phyloP scores from a whole-genome alignment of 2,113 vertebrate genomes.

The Calidris pugnax region DNA sequence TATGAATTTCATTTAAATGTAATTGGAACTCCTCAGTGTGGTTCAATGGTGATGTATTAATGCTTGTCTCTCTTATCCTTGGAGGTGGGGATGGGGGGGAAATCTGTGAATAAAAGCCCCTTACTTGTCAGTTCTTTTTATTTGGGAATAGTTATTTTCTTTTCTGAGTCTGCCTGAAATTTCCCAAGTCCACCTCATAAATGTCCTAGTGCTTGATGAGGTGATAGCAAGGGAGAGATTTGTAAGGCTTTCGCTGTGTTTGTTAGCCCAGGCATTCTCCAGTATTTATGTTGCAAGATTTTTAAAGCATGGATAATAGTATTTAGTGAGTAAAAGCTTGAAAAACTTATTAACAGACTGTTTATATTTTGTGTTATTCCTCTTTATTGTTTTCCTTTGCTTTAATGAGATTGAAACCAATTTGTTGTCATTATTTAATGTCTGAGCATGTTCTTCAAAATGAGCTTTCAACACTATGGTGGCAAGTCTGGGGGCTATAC shows the following conservation, averaged over 20 bases:
- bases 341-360: not conserved
- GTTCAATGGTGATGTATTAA: not conserved
- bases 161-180: not conserved
- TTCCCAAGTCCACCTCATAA: not conserved
- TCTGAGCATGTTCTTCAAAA: slow-evolving; percentile 14
- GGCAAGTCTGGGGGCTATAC: not conserved
- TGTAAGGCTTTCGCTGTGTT: not conserved
- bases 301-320: not conserved
- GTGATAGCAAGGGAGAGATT: not conserved
- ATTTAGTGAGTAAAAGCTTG: slow-evolving; percentile 19
- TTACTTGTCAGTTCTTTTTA: not conserved
- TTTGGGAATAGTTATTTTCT: not conserved
- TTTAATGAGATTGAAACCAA: slow-evolving; percentile 20
- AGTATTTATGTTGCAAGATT: not conserved
- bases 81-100: too few relatives aligned
- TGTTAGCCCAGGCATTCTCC: not conserved
- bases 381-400: slow-evolving; percentile 12
- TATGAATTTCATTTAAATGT: not conserved
- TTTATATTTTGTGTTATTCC: slow-evolving; percentile 28
- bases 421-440: slow-evolving; percentile 30
- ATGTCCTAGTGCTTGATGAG: not conserved
- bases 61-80: not conserved
- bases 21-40: not conserved
- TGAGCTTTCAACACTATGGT: not conserved
- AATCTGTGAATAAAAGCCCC: not conserved